These are phyloP conservation scores for Ceratotherium simum DNA, from an alignment of 2,113 vertebrate genomes.

Conservation along the genomic window DNA sequence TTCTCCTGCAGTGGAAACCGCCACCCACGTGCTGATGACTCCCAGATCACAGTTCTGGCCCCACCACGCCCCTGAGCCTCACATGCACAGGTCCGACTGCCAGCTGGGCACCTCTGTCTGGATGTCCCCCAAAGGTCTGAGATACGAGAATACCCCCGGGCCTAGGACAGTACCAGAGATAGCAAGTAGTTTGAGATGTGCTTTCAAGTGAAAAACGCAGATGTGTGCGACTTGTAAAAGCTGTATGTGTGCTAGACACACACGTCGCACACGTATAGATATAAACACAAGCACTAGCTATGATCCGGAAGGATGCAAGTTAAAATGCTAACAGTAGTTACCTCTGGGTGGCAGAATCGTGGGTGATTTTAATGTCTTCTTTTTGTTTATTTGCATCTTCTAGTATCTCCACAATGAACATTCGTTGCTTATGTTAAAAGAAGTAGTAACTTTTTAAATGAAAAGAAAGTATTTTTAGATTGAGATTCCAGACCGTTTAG, in stretches of 20 bases:
- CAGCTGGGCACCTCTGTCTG: fast-evolving
- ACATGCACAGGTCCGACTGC: background rate
- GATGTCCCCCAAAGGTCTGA: background rate
- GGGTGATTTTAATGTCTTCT: background rate
- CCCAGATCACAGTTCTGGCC: background rate
- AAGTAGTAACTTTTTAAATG: conserved; percentile 52
- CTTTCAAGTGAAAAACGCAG: background rate
- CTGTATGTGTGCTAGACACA: background rate
- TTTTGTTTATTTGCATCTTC: conserved; percentile 21
- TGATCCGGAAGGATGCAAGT: background rate
- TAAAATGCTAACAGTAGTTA: background rate
- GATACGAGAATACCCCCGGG: background rate
- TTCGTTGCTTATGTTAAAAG: conserved; percentile 2
- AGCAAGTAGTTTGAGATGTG: background rate
- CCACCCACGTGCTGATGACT: conserved; percentile 53
- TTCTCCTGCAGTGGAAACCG: conserved; percentile 54
- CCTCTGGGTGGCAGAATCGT: background rate
- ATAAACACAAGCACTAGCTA: no score
- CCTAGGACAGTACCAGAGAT: background rate
- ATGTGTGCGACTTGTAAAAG: background rate
- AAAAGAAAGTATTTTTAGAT: conserved; percentile 66
- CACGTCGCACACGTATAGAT: background rate
- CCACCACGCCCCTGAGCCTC: background rate
- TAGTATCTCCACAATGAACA: conserved; percentile 43
- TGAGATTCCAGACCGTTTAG: background rate